Evolutionary conservation across 2,888 invertebrate species (phyloP).

Genomic region (Thera britannica): DNA sequence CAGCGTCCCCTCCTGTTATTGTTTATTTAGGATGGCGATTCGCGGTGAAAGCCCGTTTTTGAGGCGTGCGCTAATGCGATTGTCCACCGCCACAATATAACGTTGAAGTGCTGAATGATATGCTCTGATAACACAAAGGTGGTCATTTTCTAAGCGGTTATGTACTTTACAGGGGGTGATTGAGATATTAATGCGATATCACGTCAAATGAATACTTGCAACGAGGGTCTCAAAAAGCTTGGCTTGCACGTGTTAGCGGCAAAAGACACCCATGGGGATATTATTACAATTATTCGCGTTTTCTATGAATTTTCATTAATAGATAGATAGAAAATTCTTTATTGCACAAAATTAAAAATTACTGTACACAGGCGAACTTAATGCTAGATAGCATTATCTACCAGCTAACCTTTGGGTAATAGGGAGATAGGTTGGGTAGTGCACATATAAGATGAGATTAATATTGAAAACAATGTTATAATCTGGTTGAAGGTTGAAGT

Average conservation of each 20-base stretch:
- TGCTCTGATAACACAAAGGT: constrained; percentile 56
- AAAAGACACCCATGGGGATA: neutral
- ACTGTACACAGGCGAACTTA: too few species aligned
- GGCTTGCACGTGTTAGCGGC: constrained; percentile 32
- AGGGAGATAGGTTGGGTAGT: too few species aligned
- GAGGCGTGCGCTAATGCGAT: constrained; percentile 81
- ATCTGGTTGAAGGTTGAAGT: too few species aligned
- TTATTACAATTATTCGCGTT: neutral
- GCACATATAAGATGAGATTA: too few species aligned
- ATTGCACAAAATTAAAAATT: too few species aligned
- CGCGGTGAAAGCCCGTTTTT: constrained; percentile 77
- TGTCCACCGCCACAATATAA: constrained; percentile 68
- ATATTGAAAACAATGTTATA: too few species aligned
- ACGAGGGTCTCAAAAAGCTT: constrained; percentile 22
- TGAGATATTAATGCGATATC: constrained; percentile 56
- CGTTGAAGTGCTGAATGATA: constrained; percentile 56
- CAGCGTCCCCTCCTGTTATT: constrained; percentile 78
- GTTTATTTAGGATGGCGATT: constrained; percentile 83
- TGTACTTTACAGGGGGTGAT: constrained; percentile 36
- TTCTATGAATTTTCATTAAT: too few species aligned
- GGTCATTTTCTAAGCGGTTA: constrained; percentile 48
- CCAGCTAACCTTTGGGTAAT: too few species aligned
- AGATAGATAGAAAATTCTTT: too few species aligned
- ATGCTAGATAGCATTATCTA: too few species aligned
- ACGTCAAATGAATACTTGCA: constrained; percentile 33